These are phyloP conservation scores for Dipodomys stephensi DNA, from an alignment of 2,113 vertebrate genomes.

Conservation along the genomic window DNA sequence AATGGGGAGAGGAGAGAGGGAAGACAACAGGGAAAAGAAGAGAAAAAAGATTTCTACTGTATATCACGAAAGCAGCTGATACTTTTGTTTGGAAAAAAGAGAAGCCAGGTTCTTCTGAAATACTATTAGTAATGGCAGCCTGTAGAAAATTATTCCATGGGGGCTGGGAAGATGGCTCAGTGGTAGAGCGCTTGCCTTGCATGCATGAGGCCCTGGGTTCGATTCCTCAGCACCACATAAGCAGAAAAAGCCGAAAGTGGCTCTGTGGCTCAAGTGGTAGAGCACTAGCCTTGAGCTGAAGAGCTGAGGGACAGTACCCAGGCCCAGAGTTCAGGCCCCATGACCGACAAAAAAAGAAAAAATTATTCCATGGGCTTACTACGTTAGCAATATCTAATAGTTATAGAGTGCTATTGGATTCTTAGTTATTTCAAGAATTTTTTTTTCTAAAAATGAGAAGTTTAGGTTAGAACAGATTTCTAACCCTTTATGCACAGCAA, in stretches of 20 bases:
- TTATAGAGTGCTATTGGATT: conserved; percentile 11
- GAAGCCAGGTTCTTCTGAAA: not conserved
- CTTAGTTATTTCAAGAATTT: conserved; percentile 36
- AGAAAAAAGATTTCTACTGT: not conserved
- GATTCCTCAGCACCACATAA: no score
- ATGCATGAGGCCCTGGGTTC: no score
- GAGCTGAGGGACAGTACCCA: no score
- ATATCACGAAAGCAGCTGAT: not conserved
- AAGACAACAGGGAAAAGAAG: no score
- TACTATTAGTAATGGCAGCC: not conserved
- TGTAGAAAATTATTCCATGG: not conserved
- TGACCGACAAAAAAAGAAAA: no score
- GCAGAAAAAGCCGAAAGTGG: no score
- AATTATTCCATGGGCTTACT: conserved; percentile 7
- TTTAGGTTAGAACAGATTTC: conserved; percentile 37
- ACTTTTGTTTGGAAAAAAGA: not conserved
- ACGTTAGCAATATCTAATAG: not conserved
- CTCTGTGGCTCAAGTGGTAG: no score
- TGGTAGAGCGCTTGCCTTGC: no score
- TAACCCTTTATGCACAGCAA: not conserved
- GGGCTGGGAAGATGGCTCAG: no score
- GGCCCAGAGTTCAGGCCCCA: no score
- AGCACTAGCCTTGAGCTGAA: no score
- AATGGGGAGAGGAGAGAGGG: no score
- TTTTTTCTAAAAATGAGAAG: conserved; percentile 45